phyloP scores from a whole-genome alignment of 2,888 invertebrate genomes.

The Melipona bicolor region DNA sequence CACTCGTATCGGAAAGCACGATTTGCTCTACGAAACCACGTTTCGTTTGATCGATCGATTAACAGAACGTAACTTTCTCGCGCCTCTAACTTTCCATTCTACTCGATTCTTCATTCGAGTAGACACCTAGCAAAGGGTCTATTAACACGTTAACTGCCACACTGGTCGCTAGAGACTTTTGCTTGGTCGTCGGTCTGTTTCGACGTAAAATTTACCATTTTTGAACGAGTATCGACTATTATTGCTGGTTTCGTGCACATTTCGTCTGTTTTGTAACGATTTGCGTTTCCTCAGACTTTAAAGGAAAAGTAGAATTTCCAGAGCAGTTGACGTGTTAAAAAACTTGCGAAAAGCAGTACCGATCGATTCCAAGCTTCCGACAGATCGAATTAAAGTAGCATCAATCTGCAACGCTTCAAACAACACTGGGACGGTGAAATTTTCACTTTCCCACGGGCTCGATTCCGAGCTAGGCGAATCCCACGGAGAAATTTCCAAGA shows the following conservation, averaged over 20 bases:
- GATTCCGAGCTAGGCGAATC: neutral
- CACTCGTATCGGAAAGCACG: constrained; percentile 1
- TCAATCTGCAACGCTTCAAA: neutral
- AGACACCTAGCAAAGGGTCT: too few relatives aligned
- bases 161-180: too few relatives aligned
- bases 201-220: too few relatives aligned
- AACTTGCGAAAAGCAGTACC: neutral
- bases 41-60: constrained; percentile 3
- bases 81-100: neutral
- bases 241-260: too few relatives aligned
- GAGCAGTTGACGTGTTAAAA: too few relatives aligned
- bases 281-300: too few relatives aligned
- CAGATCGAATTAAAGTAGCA: neutral
- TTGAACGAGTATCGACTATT: too few relatives aligned
- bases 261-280: too few relatives aligned
- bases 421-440: constrained; percentile 6
- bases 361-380: neutral
- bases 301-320: too few relatives aligned
- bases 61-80: constrained; percentile 3
- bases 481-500: constrained; percentile 8
- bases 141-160: too few relatives aligned
- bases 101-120: neutral
- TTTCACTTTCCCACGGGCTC: constrained; percentile 22
- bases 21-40: neutral
- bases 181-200: too few relatives aligned